phyloP scores from a whole-genome alignment of 2,113 vertebrate genomes.

The Gopherus evgoodei region DNA sequence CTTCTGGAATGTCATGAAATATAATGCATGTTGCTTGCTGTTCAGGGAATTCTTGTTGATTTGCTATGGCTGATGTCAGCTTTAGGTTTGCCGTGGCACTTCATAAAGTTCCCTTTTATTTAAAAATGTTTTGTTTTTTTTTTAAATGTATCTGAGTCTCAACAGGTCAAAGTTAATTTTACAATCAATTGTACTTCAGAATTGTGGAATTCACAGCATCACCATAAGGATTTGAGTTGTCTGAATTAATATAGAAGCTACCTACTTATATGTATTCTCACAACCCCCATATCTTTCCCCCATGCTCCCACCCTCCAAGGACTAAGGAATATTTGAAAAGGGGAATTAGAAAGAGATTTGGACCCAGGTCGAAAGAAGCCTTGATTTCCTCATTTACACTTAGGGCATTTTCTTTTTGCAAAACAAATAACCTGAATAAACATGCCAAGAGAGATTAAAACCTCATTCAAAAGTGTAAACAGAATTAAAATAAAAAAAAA shows the following conservation, averaged over 20 bases:
- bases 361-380: not conserved
- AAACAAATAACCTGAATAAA: slow-evolving; percentile 74
- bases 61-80: not conserved
- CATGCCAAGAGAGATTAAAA: slow-evolving; percentile 70
- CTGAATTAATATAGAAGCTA: not conserved
- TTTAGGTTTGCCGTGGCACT: not conserved
- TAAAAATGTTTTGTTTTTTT: not conserved
- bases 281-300: not conserved
- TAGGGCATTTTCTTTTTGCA: slow-evolving; percentile 42
- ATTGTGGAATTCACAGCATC: not conserved
- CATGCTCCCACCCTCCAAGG: not conserved
- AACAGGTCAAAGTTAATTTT: not conserved
- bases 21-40: not conserved
- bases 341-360: slow-evolving; percentile 36
- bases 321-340: slow-evolving; percentile 25
- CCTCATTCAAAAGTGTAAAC: slow-evolving; percentile 74
- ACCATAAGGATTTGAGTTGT: not conserved
- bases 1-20: rapidly evolving
- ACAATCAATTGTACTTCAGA: not conserved
- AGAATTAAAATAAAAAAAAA: slow-evolving; percentile 15
- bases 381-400: slow-evolving; percentile 53
- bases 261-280: not conserved
- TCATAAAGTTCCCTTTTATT: not conserved
- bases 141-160: not conserved
- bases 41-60: not conserved